Percentiles rank a stretch among this genome's conserved stretches.
Conservation (phyloP, 2,888 invertebrate species). For the Ornithoptera priamus region DNA sequence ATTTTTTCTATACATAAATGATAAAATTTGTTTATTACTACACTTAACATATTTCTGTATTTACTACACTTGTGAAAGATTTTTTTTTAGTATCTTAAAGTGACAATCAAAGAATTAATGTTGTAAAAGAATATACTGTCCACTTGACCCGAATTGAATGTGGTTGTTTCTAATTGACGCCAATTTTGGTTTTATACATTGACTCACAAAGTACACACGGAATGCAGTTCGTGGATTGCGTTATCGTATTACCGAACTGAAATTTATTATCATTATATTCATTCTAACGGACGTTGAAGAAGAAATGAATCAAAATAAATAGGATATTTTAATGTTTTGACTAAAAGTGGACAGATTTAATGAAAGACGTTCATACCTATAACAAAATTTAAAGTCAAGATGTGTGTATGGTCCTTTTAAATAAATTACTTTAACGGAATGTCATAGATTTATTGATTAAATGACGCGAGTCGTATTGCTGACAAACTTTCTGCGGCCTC, state of each 20-base stretch:
- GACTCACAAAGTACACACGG: conserved; percentile 40
- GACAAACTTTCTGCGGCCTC: conserved; percentile 18
- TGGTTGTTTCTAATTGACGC: conserved; percentile 51
- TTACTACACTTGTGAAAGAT: conserved; percentile 31
- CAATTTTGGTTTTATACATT: conserved; percentile 39
- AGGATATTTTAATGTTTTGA: neutral
- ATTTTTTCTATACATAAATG: neutral
- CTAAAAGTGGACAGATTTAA: no score
- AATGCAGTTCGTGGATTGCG: conserved; percentile 28
- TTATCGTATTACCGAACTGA: conserved; percentile 6
- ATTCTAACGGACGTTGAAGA: neutral
- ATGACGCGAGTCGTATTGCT: conserved; percentile 17
- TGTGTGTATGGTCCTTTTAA: conserved; percentile 1
- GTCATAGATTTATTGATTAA: conserved; percentile 14
- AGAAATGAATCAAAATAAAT: neutral
- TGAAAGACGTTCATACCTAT: neutral
- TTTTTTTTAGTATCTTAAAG: conserved; percentile 29
- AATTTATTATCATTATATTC: neutral
- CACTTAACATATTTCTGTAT: conserved; percentile 18
- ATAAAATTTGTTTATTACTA: conserved; percentile 5
- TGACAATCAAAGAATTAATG: conserved; percentile 41
- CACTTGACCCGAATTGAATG: conserved; percentile 47
- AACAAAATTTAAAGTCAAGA: neutral
- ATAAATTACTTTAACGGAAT: conserved; percentile 4
- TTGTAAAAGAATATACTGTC: conserved; percentile 32